phyloP scores from a whole-genome alignment of 1,140 invertebrate genomes.

The Gonioctena quinquepunctata region DNA sequence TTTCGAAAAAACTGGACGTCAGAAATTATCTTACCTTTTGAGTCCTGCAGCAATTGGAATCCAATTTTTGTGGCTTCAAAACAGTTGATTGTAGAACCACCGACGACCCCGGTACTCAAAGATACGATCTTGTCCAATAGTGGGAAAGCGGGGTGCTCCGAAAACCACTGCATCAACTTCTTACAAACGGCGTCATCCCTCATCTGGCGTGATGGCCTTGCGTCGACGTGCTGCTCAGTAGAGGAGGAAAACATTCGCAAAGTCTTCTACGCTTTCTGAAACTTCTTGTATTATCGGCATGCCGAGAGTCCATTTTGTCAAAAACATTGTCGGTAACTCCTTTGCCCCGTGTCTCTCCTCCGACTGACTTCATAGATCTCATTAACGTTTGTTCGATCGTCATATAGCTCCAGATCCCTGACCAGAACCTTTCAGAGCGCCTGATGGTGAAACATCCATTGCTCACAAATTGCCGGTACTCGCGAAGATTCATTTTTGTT shows the following conservation, averaged over 20 bases:
- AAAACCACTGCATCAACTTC: conserved; percentile 40
- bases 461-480: conserved; percentile 30
- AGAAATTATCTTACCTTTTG: conserved; percentile 29
- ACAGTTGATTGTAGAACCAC: conserved; percentile 52
- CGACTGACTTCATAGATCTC: conserved; percentile 49
- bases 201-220: conserved; percentile 41
- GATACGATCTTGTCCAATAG: conserved; percentile 41
- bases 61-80: conserved; percentile 52
- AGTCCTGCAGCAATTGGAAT: conserved; percentile 38
- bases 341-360: conserved; percentile 38
- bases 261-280: no score
- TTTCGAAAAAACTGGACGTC: conserved; percentile 35
- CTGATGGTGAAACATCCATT: conserved; percentile 50
- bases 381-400: conserved; percentile 54
- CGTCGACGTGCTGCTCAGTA: conserved; percentile 44
- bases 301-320: no score
- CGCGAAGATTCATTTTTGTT: conserved; percentile 21
- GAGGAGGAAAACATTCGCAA: no score
- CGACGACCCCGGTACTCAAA: conserved; percentile 47
- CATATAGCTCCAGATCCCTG: conserved; percentile 55
- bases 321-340: conserved; percentile 33
- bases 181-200: conserved; percentile 38
- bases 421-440: conserved; percentile 53
- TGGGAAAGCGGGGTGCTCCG: conserved; percentile 39
- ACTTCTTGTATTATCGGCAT: no score